Conservation (phyloP, 2,797 vertebrate genomes). For the Coilia nasus region DNA sequence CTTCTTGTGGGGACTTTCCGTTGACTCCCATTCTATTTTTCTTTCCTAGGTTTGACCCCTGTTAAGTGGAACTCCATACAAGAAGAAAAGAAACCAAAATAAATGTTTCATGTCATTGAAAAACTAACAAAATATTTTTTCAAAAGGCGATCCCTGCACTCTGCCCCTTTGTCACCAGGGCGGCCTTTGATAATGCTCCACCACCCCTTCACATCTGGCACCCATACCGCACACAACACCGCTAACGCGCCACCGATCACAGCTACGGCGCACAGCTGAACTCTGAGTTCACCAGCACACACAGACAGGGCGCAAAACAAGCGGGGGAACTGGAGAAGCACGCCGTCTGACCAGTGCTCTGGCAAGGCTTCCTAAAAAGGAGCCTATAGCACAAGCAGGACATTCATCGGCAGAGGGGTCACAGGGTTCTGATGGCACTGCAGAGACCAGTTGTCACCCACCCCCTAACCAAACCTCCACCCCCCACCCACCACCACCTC, state of each 20-base stretch:
- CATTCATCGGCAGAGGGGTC: background rate
- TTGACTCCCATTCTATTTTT: conserved; percentile 75
- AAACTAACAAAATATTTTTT: conserved; percentile 60
- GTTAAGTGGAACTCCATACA: conserved; percentile 68
- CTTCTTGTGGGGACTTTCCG: conserved; percentile 77
- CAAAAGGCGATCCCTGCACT: conserved; percentile 25
- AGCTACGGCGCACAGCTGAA: conserved; percentile 27
- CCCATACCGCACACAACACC: conserved; percentile 46
- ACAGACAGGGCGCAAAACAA: background rate
- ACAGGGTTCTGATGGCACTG: background rate
- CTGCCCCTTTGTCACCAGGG: conserved; percentile 53
- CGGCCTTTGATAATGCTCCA: conserved; percentile 57
- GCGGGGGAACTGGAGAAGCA: background rate
- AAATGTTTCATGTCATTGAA: conserved; percentile 63
- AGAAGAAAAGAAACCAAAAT: conserved; percentile 64
- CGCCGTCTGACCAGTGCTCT: background rate
- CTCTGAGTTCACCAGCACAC: background rate
- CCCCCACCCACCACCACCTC: background rate
- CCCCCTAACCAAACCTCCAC: too few relatives aligned
- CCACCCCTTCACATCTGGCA: conserved; percentile 58
- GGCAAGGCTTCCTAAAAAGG: background rate
- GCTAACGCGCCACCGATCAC: conserved; percentile 27
- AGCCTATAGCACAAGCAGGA: background rate
- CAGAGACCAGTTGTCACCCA: background rate
- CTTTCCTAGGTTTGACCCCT: conserved; percentile 74